phyloP scores from a whole-genome alignment of 2,797 vertebrate species.

The Chrysolophus pictus region DNA sequence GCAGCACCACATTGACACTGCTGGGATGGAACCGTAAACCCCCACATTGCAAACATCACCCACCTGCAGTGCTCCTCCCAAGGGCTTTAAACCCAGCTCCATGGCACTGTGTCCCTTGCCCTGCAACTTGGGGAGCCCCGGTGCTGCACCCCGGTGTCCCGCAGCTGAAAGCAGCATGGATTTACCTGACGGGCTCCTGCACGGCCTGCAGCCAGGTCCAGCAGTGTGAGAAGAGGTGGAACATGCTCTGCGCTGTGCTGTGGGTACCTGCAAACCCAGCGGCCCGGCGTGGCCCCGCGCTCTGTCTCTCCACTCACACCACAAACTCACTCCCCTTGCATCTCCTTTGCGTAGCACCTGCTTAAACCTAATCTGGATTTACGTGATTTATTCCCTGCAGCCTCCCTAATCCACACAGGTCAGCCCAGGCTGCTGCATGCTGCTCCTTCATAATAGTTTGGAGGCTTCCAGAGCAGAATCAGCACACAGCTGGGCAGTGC shows the following conservation, averaged over 20 bases:
- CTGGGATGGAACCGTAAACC: background rate
- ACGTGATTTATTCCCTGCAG: background rate
- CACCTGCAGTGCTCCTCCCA: background rate
- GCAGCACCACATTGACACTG: rapidly evolving
- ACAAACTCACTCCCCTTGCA: background rate
- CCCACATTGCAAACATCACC: rapidly evolving
- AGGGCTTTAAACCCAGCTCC: background rate
- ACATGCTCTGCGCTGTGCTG: background rate
- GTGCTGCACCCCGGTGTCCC: rapidly evolving
- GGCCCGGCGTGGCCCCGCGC: rapidly evolving
- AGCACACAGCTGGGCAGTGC: background rate
- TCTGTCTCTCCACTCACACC: background rate
- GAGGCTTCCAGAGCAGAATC: rapidly evolving
- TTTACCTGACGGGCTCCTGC: constrained; percentile 65
- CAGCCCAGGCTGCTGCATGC: background rate
- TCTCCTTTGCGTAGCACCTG: background rate
- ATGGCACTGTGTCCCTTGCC: rapidly evolving
- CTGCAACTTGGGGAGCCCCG: rapidly evolving
- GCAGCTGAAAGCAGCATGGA: rapidly evolving
- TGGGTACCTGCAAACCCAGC: rapidly evolving
- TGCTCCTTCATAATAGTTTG: background rate
- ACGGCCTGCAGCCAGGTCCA: constrained; percentile 63
- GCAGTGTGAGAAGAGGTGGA: constrained; percentile 69
- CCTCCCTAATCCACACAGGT: constrained; percentile 43
- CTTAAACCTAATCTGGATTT: constrained; percentile 69